A percentile compares a stretch with the other conserved stretches of the same genome.
Evolutionary conservation across 2,888 invertebrate genomes (phyloP).

Genomic region (Pilophorus perplexus): DNA sequence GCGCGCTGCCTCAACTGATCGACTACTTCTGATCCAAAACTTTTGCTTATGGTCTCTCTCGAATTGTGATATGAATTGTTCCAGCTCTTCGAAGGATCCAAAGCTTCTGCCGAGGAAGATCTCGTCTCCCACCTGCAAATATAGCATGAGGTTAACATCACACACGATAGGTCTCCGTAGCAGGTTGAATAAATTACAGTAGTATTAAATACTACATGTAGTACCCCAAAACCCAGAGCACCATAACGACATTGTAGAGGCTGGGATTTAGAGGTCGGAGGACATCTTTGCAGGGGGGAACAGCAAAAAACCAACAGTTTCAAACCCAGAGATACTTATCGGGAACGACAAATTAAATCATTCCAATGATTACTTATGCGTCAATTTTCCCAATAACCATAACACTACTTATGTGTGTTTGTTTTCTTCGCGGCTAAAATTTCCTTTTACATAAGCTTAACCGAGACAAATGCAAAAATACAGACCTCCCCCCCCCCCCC

Average conservation of each 20-base stretch:
- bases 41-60: slow-evolving; percentile 31
- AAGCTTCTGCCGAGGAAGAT: slow-evolving; percentile 23
- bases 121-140: not conserved
- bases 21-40: slow-evolving; percentile 33
- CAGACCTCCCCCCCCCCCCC: too few relatives aligned
- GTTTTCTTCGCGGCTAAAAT: too few relatives aligned
- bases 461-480: too few relatives aligned
- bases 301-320: too few relatives aligned
- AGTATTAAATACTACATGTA: not conserved
- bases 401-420: too few relatives aligned
- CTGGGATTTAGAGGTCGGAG: too few relatives aligned
- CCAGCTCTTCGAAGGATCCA: slow-evolving; percentile 25
- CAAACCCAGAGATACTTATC: too few relatives aligned
- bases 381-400: too few relatives aligned
- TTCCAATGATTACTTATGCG: too few relatives aligned
- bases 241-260: not conserved
- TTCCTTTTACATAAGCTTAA: too few relatives aligned
- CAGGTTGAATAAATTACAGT: not conserved
- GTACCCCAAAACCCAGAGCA: not conserved
- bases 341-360: too few relatives aligned
- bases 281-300: too few relatives aligned
- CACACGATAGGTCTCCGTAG: not conserved
- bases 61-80: slow-evolving; percentile 21
- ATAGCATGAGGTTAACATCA: not conserved
- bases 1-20: slow-evolving; percentile 25